phyloP scores from a whole-genome alignment of 2,113 vertebrate species.

The Apistogramma diplotaenia region DNA sequence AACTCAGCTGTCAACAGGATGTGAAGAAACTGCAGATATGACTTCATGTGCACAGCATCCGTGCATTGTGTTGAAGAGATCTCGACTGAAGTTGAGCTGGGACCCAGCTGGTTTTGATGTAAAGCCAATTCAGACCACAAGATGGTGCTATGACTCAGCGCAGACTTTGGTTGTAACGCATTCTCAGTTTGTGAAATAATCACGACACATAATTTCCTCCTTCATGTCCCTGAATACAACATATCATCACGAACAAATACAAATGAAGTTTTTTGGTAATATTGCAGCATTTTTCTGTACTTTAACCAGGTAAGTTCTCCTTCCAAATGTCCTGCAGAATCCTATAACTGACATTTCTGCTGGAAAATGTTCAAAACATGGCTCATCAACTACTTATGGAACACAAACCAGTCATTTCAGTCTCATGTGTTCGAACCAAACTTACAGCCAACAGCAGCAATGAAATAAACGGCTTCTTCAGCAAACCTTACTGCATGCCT shows the following conservation, averaged over 20 bases:
- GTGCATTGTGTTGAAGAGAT: neutral
- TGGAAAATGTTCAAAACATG: neutral
- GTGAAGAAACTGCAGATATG: neutral
- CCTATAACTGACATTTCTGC: neutral
- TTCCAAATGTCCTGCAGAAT: neutral
- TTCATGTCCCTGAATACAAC: neutral
- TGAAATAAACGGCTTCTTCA: neutral
- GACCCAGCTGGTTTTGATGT: neutral
- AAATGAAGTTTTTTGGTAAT: neutral
- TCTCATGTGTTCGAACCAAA: neutral
- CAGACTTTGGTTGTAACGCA: neutral
- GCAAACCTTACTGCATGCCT: neutral
- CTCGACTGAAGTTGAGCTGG: neutral
- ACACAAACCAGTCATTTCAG: neutral
- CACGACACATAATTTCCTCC: neutral
- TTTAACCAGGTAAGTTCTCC: neutral
- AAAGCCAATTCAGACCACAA: neutral
- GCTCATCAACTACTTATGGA: neutral
- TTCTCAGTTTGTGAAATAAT: neutral
- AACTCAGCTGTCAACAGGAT: accelerated
- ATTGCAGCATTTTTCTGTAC: neutral
- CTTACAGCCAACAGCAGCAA: neutral
- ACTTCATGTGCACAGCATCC: neutral
- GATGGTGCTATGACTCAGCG: neutral
- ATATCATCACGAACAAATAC: no score